Percentiles rank a stretch among this genome's conserved stretches.
Conservation (phyloP, 2,888 invertebrate species). For the Digitonthophagus gazella region DNA sequence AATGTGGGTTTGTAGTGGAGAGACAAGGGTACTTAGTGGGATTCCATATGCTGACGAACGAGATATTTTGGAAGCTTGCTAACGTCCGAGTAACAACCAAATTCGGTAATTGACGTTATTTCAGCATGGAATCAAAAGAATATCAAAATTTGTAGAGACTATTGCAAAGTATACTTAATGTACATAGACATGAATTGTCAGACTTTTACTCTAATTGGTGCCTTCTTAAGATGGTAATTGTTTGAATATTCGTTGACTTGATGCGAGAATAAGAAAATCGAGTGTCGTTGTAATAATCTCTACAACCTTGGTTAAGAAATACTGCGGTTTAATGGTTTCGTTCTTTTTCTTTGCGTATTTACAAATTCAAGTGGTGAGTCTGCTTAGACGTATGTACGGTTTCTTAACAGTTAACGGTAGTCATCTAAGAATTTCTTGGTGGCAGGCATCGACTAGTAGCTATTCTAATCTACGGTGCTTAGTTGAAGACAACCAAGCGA, state of each 20-base stretch:
- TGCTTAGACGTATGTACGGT: no score
- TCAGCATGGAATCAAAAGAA: not conserved
- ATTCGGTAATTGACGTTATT: not conserved
- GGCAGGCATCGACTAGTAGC: constrained; percentile 38
- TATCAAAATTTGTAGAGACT: not conserved
- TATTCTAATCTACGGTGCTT: constrained; percentile 27
- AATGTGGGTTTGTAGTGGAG: not conserved
- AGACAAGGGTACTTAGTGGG: not conserved
- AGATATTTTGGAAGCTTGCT: not conserved
- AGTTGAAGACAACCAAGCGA: constrained; percentile 29
- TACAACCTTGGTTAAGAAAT: not conserved
- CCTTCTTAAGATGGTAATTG: not conserved
- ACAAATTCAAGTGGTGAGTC: not conserved
- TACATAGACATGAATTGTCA: not conserved
- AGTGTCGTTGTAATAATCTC: not conserved
- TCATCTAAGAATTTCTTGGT: constrained; percentile 33
- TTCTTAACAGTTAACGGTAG: no score
- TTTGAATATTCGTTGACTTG: not conserved
- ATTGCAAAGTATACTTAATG: not conserved
- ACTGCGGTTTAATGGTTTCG: not conserved
- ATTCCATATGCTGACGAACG: no score
- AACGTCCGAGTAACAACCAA: not conserved
- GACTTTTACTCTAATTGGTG: not conserved
- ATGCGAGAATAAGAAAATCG: not conserved
- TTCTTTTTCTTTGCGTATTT: not conserved